Percentiles rank a stretch among this genome's conserved stretches.
phyloP scores from a whole-genome alignment of 1,140 invertebrate species.

The Carposina sasakii region DNA sequence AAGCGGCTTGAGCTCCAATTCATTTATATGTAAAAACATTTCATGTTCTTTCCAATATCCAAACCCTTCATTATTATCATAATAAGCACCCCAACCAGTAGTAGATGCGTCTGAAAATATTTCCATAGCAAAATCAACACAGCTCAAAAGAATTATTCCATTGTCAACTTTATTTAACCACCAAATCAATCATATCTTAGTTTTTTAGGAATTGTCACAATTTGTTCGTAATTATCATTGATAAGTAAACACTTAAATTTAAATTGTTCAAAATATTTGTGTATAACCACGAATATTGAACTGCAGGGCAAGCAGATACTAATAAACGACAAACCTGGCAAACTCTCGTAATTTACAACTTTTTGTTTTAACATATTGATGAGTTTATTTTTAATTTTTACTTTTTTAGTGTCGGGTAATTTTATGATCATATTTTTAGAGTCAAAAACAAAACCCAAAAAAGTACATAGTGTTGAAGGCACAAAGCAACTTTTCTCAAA shows the following conservation, averaged over 20 bases:
- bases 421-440: slow-evolving; percentile 5
- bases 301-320: slow-evolving; percentile 9
- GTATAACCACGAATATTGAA: slow-evolving; percentile 10
- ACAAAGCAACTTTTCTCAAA: slow-evolving; percentile 11
- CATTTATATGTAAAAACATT: no score
- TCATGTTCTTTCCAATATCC: no score
- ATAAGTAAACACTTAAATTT: slow-evolving; percentile 9
- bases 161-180: no score
- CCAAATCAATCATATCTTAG: no score
- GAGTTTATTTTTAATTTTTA: background rate
- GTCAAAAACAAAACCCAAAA: slow-evolving; percentile 14
- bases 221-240: slow-evolving; percentile 1
- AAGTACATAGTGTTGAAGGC: slow-evolving; percentile 6
- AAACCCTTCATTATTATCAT: no score
- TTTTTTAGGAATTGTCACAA: no score
- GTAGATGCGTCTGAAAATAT: no score
- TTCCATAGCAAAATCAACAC: no score
- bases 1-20: no score
- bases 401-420: slow-evolving; percentile 6
- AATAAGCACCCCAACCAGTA: no score
- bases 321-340: slow-evolving; percentile 12
- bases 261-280: slow-evolving; percentile 13
- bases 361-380: background rate
- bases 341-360: slow-evolving; percentile 5
- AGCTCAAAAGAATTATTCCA: no score